Conservation (phyloP, 2,888 invertebrate species). For the Diarsia rubi region DNA sequence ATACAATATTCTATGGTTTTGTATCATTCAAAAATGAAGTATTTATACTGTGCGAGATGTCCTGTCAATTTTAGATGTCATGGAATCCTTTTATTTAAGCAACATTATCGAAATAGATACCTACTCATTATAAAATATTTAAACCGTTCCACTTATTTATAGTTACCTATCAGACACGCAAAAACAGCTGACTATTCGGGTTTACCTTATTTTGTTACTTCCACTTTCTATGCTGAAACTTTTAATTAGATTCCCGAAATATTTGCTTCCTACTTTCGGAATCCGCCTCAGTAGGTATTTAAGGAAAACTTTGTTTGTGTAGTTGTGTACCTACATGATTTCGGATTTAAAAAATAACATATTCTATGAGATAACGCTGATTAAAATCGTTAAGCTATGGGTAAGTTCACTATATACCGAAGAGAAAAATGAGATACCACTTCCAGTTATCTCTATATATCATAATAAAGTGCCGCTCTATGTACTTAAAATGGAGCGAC, state of each 20-base stretch:
- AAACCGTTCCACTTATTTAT: background rate
- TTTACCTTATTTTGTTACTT: conserved; percentile 5
- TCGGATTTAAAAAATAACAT: background rate
- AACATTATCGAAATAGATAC: background rate
- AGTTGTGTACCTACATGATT: background rate
- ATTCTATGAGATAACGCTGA: background rate
- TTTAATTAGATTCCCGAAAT: conserved; percentile 41
- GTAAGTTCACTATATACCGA: background rate
- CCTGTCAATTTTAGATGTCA: background rate
- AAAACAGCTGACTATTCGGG: background rate
- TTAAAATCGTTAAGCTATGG: conserved; percentile 9
- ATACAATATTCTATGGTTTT: background rate
- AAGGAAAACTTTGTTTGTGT: background rate
- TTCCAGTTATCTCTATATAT: background rate
- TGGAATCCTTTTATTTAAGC: background rate
- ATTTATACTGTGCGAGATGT: background rate
- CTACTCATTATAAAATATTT: background rate
- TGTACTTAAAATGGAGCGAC: background rate
- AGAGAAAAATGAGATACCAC: background rate
- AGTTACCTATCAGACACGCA: background rate
- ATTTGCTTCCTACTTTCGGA: conserved; percentile 8
- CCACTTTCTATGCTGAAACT: conserved; percentile 21
- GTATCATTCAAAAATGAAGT: background rate
- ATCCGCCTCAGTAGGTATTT: background rate
- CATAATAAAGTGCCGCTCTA: background rate